phyloP scores from a whole-genome alignment of 2,113 vertebrate genomes.

The Notothenia coriiceps region DNA sequence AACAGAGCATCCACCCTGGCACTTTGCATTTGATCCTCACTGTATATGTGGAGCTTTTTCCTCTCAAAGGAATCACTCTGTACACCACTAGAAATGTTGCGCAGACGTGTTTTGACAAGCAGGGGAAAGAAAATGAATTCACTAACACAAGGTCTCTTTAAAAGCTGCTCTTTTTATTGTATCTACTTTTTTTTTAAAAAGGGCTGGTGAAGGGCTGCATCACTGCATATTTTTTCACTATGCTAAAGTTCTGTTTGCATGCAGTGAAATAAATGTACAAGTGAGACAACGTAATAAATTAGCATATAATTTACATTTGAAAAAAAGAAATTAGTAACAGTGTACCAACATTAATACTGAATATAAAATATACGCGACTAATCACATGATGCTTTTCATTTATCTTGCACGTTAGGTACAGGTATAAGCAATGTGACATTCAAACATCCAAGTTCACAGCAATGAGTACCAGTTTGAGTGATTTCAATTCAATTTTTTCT shows the following conservation, averaged over 20 bases:
- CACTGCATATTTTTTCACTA: constrained; percentile 90
- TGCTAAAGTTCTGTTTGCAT: constrained; percentile 90
- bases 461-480: constrained; percentile 80
- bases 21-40: constrained; percentile 10
- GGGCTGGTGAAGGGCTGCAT: constrained; percentile 86
- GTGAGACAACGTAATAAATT: constrained; percentile 99
- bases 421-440: constrained; percentile 93
- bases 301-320: constrained; percentile 99
- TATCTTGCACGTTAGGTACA: constrained; percentile 89
- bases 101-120: constrained; percentile 30
- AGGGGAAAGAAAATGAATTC: constrained; percentile 16
- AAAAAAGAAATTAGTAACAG: constrained; percentile 92
- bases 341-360: constrained; percentile 99
- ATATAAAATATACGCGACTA: constrained; percentile 98
- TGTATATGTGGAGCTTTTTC: not conserved
- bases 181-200: constrained; percentile 83
- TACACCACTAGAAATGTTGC: not conserved
- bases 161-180: constrained; percentile 93
- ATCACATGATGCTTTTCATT: constrained; percentile 89
- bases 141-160: constrained; percentile 71
- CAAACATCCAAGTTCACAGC: constrained; percentile 88
- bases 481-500: constrained; percentile 54
- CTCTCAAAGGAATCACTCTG: not conserved
- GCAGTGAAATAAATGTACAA: constrained; percentile 92
- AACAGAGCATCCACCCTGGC: constrained; percentile 31